phyloP scores from a whole-genome alignment of 2,797 vertebrate species.

The Rhynchonycteris naso region DNA sequence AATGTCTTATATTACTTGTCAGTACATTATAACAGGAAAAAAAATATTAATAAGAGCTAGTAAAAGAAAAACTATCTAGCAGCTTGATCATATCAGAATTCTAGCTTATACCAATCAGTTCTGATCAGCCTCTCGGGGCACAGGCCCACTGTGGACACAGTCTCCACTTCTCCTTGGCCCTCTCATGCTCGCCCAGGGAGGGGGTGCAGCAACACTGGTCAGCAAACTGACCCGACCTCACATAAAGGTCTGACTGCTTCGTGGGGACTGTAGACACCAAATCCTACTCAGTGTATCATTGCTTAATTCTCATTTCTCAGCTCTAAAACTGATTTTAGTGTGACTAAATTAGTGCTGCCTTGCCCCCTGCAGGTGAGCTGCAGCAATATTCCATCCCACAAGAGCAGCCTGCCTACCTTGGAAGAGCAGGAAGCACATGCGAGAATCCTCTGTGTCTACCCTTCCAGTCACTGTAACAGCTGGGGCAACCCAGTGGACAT shows the following conservation, averaged over 20 bases:
- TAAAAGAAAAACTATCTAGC: not conserved
- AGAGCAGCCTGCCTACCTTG: not conserved
- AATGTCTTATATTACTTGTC: not conserved
- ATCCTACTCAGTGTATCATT: not conserved
- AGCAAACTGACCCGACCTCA: no score
- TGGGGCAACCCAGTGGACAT: not conserved
- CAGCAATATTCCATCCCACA: not conserved
- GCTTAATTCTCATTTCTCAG: not conserved
- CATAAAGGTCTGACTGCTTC: not conserved
- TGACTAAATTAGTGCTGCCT: not conserved
- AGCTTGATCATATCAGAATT: not conserved
- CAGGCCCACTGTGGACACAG: not conserved
- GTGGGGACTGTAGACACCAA: not conserved
- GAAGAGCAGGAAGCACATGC: not conserved
- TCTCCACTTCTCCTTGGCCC: not conserved
- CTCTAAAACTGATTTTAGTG: not conserved
- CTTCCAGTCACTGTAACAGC: not conserved
- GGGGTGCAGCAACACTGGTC: accelerated
- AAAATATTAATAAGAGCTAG: not conserved
- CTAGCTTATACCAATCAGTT: not conserved
- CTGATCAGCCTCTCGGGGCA: not conserved
- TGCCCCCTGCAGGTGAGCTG: no score
- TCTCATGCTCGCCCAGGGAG: no score
- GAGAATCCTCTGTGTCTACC: not conserved
- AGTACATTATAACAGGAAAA: not conserved